Base-by-base conservation (phyloP, 2,797 vertebrate genomes). In the Hoplostethus mediterraneus region DNA sequence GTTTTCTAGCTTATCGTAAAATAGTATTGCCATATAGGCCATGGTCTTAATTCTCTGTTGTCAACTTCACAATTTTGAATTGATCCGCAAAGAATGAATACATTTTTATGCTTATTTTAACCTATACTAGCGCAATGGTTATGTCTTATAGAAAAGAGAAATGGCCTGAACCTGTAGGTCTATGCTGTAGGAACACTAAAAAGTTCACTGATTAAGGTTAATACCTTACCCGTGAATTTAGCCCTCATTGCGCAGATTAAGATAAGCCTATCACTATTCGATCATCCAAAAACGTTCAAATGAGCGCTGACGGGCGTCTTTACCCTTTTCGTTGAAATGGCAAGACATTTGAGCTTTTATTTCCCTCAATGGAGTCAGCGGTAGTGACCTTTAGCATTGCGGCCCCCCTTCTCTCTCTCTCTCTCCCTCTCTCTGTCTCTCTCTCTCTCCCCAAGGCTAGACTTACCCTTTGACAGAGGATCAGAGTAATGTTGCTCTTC, bases 301-400 rank as follows among this genome's bases (percentile, higher is more conserved):
- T 70, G 63, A 85, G 67, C 70, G 86, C 88, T 89, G 90, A 90
- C 77, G 84, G 89, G 76, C 80, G 80, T 90, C 85, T 90, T 90
- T 91, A 92, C 84, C 88, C 90, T 91, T 93, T 91, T 45, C 63
- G 56, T 64, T 86, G 63, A 91, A 92, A 93, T 91, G 91, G 86
- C 90, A 87, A 90, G 85, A 92, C 88, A 92, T 91, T 88, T 90
- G 85, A 90, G 83, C 85, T 86, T 90, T 90, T 88, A 88, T 90
- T 84, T 82, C 79, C 82, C 81, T 90, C 73, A 87, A 70, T 83
- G 79, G 71, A 92, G 83, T 91, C 87, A 86, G 84, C 81, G 56
- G 70, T 16, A 31, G 21, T 92, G 90, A 93, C 90, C 91, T 92
- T 92, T 91, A 79, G 52, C 48, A 13, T 2, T 3, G n/a, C 6